Evolutionary conservation across 2,888 invertebrate species (phyloP), one percentile per base, ranked within the genome.

Genomic region (Phymatocera aterrima): DNA sequence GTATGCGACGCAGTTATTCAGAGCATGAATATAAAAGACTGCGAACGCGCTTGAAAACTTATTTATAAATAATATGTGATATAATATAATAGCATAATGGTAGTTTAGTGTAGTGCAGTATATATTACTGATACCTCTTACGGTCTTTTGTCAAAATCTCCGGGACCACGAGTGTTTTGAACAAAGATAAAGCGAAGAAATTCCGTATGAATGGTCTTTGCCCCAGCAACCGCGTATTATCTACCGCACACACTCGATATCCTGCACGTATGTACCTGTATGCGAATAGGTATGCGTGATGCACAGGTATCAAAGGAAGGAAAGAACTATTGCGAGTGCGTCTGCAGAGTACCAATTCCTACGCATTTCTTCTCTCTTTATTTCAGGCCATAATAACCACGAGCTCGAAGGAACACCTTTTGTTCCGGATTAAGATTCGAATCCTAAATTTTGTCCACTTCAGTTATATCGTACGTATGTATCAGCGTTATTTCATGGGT

Each of bases 121-220:
- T 75, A 57, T 75, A 75, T 75, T 75, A 75, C 75, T 75, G 75
- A 75, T 75, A 75, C 75, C 75, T 75, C 75, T 75, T 75, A 75
- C 75, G 57, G 57, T 75, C 75, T 57, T 75, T 75, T 75, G 75
- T 75, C 37, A 60, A 75, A 57, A 75, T 75, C 54, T 24, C 54
- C 54, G 40, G 37, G 78, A 70, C 68, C 68, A 54, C 68, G 48
- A 78, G 78, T 54, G 68, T 70, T 54, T 70, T 57, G 78, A 78
- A 78, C 78, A 78, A 78, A 70, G 68, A 78, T 78, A 65, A 54
- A 78, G 57, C 78, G 51, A 78, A 68, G 78, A 78, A 70, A 78
- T 78, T 70, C 54, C 57, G 18, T 24, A 68, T 68, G 68, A 43
- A 68, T 68, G 40, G 68, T 43, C 43, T 40, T 43, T 68, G 68